Conservation (phyloP, 92 coral and sea anemone genomes). For the Meandrina meandrites region DNA sequence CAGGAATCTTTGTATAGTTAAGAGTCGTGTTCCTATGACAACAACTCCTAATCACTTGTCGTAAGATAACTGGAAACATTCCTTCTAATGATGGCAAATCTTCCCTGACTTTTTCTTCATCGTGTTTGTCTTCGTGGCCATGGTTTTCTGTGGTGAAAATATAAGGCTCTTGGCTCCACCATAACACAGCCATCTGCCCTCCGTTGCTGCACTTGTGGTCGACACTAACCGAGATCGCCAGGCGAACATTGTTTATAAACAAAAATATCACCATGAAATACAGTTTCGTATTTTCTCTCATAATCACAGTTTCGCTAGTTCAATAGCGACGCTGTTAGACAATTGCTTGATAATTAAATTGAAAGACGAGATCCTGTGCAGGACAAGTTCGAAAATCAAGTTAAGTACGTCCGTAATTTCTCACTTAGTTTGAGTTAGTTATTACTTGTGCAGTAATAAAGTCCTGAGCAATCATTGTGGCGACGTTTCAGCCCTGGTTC, state of each 20-base stretch:
- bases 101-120: not conserved
- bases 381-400: not conserved
- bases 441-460: not conserved
- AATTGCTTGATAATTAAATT: not conserved
- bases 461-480: not conserved
- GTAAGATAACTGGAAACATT: slow-evolving; percentile 58
- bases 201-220: slow-evolving; percentile 55
- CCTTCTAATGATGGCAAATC: slow-evolving; percentile 42
- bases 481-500: not conserved
- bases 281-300: not conserved
- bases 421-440: not conserved
- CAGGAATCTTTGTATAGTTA: slow-evolving; percentile 34
- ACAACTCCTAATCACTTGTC: slow-evolving; percentile 48
- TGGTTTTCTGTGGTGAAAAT: slow-evolving; percentile 40
- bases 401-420: not conserved
- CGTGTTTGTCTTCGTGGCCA: not conserved
- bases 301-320: not conserved
- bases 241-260: slow-evolving; percentile 9
- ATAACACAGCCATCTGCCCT: slow-evolving; percentile 41
- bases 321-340: not conserved
- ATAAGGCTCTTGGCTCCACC: slow-evolving; percentile 79
- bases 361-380: not conserved
- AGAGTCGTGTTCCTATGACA: slow-evolving; percentile 49
- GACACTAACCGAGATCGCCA: slow-evolving; percentile 7
- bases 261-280: slow-evolving; percentile 5